A percentile compares a stretch with the other conserved stretches of the same genome.
These are phyloP conservation scores for Drosophila yooni DNA, from an alignment of 2,888 invertebrate genomes.

Conservation along the genomic window DNA sequence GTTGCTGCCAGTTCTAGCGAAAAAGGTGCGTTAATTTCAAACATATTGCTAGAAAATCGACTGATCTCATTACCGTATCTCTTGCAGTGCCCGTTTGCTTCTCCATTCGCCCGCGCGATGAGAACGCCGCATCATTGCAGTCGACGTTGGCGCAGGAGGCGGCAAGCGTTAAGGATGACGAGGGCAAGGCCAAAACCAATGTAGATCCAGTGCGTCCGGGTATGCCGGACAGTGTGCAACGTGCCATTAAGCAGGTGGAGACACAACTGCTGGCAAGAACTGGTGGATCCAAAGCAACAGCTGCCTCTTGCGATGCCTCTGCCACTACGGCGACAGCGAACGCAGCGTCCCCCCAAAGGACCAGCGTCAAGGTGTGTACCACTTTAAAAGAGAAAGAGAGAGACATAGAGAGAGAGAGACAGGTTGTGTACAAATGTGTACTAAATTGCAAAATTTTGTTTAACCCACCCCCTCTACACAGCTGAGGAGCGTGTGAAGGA, in stretches of 20 bases:
- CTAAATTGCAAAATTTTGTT: not conserved
- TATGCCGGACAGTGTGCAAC: slow-evolving; percentile 83
- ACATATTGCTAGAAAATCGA: too few relatives aligned
- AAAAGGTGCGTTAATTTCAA: slow-evolving; percentile 41
- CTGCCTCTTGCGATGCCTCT: slow-evolving; percentile 6
- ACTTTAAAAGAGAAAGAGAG: slow-evolving; percentile 6
- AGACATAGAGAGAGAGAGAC: not conserved
- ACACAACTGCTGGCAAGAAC: slow-evolving; percentile 82
- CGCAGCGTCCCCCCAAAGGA: slow-evolving; percentile 46
- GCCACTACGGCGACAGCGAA: slow-evolving; percentile 11
- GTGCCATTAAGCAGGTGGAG: slow-evolving; percentile 84
- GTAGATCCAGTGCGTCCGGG: slow-evolving; percentile 43
- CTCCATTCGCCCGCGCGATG: slow-evolving; percentile 93
- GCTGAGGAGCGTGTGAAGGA: slow-evolving; percentile 88
- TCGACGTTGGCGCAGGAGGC: slow-evolving; percentile 91
- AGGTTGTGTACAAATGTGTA: not conserved
- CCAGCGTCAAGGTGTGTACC: slow-evolving; percentile 63
- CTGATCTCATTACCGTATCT: not conserved
- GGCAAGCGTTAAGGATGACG: slow-evolving; percentile 88
- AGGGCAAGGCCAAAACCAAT: slow-evolving; percentile 41
- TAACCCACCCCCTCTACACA: too few relatives aligned
- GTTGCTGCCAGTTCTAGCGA: slow-evolving; percentile 23
- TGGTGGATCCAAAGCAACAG: slow-evolving; percentile 32
- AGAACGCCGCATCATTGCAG: slow-evolving; percentile 88
- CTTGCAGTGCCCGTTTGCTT: slow-evolving; percentile 90